These are phyloP conservation scores for Centrocercus urophasianus DNA, from an alignment of 2,113 vertebrate genomes.

Conservation along the genomic window DNA sequence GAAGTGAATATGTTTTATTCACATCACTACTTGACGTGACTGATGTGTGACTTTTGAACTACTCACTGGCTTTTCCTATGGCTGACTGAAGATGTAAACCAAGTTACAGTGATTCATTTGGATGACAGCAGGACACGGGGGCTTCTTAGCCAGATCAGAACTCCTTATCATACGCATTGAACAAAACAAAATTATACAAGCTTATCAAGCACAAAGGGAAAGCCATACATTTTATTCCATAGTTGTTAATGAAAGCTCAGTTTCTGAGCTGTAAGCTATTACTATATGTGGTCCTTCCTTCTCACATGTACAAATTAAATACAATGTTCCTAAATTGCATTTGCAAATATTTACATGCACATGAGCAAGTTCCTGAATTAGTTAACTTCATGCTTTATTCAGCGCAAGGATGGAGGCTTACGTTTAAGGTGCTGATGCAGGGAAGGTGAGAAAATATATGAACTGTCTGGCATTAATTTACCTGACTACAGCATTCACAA, in stretches of 20 bases:
- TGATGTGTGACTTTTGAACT: not conserved
- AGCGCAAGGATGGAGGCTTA: not conserved
- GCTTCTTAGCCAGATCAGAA: not conserved
- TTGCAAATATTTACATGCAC: not conserved
- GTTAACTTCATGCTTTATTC: not conserved
- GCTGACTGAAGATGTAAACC: not conserved
- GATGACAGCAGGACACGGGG: not conserved
- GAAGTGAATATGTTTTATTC: not conserved
- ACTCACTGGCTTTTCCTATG: not conserved
- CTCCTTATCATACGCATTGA: not conserved
- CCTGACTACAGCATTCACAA: not conserved
- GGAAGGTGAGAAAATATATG: not conserved
- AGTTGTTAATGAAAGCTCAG: not conserved
- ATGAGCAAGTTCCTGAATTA: not conserved
- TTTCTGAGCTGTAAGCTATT: not conserved
- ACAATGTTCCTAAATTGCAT: not conserved
- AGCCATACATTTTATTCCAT: not conserved
- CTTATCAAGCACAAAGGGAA: not conserved
- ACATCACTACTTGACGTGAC: not conserved
- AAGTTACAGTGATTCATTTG: not conserved
- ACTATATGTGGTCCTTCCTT: not conserved
- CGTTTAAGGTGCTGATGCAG: not conserved
- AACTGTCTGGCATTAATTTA: slow-evolving; percentile 8
- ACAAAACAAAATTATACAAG: not conserved
- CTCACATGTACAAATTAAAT: not conserved